Evolutionary conservation across 2,888 invertebrate species (phyloP).

Genomic region (Clepsis dumicolana): DNA sequence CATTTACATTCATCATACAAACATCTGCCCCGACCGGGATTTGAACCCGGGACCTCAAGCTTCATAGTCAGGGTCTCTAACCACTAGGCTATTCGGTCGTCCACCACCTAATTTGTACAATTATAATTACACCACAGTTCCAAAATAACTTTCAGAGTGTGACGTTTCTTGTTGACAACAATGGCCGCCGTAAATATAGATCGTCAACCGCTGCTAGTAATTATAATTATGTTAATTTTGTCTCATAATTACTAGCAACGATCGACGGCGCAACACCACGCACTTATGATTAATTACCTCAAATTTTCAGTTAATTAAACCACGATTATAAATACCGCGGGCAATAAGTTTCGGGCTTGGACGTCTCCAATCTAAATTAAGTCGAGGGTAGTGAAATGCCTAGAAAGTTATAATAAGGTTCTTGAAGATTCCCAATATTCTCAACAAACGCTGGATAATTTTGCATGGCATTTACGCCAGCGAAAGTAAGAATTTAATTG

Average conservation of each 20-base stretch:
- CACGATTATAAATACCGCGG: constrained; percentile 9
- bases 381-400: background rate
- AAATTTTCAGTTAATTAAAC: constrained; percentile 22
- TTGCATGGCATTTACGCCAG: no score
- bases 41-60: no score
- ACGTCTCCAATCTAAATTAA: background rate
- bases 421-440: background rate
- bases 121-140: background rate
- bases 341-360: constrained; percentile 20
- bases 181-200: background rate
- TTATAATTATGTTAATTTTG: background rate
- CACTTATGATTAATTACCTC: constrained; percentile 9
- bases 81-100: no score
- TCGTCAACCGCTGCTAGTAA: background rate
- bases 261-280: background rate
- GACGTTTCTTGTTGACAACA: background rate
- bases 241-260: constrained; percentile 12
- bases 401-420: background rate
- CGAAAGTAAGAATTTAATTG: no score
- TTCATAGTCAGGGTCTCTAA: no score
- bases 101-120: no score
- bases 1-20: no score
- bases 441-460: background rate
- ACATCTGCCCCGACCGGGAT: no score
- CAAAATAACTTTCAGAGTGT: background rate